phyloP scores from a whole-genome alignment of 2,888 invertebrate species.

The Meteorus colon region DNA sequence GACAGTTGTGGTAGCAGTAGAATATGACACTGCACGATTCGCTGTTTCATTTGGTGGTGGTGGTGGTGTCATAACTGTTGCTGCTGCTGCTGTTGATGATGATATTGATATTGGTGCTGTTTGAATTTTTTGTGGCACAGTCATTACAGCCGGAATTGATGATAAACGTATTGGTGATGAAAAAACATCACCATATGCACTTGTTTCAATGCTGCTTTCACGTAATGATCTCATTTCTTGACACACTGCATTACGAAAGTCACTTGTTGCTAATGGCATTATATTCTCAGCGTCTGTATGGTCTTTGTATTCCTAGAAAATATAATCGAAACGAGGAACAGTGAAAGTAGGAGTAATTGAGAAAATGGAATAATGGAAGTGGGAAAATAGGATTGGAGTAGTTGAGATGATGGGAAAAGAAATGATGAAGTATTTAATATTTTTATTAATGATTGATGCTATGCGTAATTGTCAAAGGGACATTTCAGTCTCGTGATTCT shows the following conservation, averaged over 20 bases:
- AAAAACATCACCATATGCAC: slow-evolving; percentile 58
- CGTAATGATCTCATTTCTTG: slow-evolving; percentile 84
- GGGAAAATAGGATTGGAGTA: neutral
- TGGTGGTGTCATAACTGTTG: neutral
- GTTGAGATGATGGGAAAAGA: neutral
- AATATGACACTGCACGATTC: neutral
- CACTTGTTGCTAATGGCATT: slow-evolving; percentile 89
- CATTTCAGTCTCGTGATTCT: no score
- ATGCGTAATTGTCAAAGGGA: neutral
- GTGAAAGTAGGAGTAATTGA: no score
- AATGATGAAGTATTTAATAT: neutral
- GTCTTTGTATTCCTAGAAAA: slow-evolving; percentile 88
- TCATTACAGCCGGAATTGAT: slow-evolving; percentile 52
- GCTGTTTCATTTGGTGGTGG: neutral
- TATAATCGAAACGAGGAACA: slow-evolving; percentile 50
- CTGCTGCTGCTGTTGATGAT: neutral
- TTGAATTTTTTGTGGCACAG: slow-evolving; percentile 45
- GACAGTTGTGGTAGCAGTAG: slow-evolving; percentile 43
- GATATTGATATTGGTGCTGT: neutral
- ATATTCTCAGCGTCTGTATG: slow-evolving; percentile 92
- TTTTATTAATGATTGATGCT: neutral
- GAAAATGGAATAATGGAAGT: neutral
- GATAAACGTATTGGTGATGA: slow-evolving; percentile 46
- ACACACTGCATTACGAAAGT: slow-evolving; percentile 88
- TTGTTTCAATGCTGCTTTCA: slow-evolving; percentile 75